Conservation (phyloP, 2,797 vertebrate species). For the Sternarchorhynchus goeldii region DNA sequence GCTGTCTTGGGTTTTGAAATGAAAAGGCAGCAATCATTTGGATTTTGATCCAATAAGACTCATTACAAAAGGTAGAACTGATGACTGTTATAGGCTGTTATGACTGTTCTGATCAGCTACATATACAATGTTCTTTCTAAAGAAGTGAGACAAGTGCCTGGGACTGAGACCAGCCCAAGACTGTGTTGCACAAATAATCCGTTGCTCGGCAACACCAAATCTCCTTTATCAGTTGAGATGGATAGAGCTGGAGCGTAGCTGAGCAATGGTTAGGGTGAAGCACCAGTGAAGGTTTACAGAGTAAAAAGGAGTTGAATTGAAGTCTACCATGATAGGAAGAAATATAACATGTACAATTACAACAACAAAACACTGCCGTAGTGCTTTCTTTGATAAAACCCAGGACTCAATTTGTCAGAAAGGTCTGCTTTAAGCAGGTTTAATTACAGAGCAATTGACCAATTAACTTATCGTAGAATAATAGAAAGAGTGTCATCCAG, state of each 20-base stretch:
- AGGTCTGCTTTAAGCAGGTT: conserved; percentile 23
- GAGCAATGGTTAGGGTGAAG: conserved; percentile 38
- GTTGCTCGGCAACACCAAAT: conserved; percentile 55
- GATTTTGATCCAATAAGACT: neutral
- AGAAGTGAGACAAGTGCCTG: conserved; percentile 19
- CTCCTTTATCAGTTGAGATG: conserved; percentile 44
- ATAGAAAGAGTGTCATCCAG: conserved; percentile 14
- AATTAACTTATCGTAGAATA: conserved; percentile 37
- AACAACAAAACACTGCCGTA: neutral
- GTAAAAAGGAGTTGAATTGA: neutral
- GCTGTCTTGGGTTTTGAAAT: neutral
- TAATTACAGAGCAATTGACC: conserved; percentile 33
- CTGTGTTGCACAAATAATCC: conserved; percentile 52
- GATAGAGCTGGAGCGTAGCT: conserved; percentile 32
- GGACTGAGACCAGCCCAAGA: conserved; percentile 26
- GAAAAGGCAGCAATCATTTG: conserved; percentile 12
- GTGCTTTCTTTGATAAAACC: conserved; percentile 17
- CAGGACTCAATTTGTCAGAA: conserved; percentile 27
- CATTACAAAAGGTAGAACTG: neutral
- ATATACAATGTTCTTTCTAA: conserved; percentile 26
- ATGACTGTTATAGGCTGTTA: neutral
- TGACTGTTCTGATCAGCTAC: conserved; percentile 27
- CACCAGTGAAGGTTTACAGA: conserved; percentile 27
- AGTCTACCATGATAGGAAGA: too few species aligned
- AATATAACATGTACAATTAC: too few species aligned